A percentile compares a stretch with the other conserved stretches of the same genome.
Evolutionary conservation across 2,888 invertebrate species (phyloP).

Genomic region (Mechanitis mazaeus): DNA sequence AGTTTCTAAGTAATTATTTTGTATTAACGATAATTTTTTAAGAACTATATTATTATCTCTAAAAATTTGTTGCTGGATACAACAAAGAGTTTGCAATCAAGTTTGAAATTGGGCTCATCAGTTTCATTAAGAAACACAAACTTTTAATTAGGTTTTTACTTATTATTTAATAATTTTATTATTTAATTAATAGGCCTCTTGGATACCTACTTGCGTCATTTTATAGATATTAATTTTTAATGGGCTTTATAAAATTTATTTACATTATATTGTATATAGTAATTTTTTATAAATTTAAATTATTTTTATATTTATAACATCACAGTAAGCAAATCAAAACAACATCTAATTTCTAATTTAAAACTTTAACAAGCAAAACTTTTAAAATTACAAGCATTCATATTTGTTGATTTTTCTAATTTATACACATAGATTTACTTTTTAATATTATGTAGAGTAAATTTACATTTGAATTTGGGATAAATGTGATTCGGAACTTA

Average conservation of each 20-base stretch:
- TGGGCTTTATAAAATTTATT: not conserved
- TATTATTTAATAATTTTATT: constrained; percentile 12
- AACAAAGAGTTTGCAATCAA: constrained; percentile 24
- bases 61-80: not conserved
- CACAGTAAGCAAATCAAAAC: constrained; percentile 13
- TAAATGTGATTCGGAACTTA: not conserved
- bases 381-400: no score
- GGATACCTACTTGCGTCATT: constrained; percentile 53
- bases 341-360: constrained; percentile 5
- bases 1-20: not conserved
- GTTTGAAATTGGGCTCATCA: constrained; percentile 67
- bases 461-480: not conserved
- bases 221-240: constrained; percentile 16
- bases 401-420: no score
- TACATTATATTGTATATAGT: not conserved
- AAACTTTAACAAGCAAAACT: not conserved
- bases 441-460: not conserved
- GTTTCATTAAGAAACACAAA: constrained; percentile 48
- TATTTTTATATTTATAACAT: not conserved
- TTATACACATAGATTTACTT: not conserved
- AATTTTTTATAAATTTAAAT: no score
- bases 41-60: not conserved
- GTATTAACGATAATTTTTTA: not conserved
- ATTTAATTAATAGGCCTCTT: constrained; percentile 47
- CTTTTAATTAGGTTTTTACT: not conserved